Percentiles rank a stretch among this genome's conserved stretches.
phyloP scores from a whole-genome alignment of 2,797 vertebrate species.

The Brachymystax lenok region DNA sequence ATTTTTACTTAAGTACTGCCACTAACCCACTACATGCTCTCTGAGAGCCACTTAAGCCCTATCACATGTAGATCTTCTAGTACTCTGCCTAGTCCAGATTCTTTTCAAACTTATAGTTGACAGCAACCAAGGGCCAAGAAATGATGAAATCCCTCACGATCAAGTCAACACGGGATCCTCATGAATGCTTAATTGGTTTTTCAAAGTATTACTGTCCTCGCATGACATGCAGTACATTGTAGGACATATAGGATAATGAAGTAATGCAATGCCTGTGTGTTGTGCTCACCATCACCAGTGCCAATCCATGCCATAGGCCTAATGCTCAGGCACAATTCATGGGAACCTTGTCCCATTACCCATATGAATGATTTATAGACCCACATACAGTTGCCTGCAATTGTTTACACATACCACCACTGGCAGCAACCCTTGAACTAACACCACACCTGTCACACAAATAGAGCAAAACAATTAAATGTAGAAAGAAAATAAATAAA shows the following conservation, averaged over 20 bases:
- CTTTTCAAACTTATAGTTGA: slow-evolving; percentile 34
- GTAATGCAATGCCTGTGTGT: neutral
- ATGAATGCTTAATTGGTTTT: neutral
- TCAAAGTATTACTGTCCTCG: neutral
- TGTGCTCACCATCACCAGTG: neutral
- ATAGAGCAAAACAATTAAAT: neutral
- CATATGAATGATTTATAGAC: slow-evolving; percentile 62
- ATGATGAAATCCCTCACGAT: slow-evolving; percentile 10
- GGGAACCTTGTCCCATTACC: slow-evolving; percentile 27
- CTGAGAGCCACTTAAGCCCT: slow-evolving; percentile 50
- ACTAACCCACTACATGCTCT: slow-evolving; percentile 37
- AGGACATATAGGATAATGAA: neutral
- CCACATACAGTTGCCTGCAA: slow-evolving; percentile 32
- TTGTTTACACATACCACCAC: slow-evolving; percentile 28
- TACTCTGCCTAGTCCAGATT: slow-evolving; percentile 25
- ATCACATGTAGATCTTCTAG: slow-evolving; percentile 33
- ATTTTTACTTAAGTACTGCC: too few species aligned
- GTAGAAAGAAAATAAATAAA: too few species aligned
- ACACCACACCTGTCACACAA: slow-evolving; percentile 1
- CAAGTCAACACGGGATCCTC: slow-evolving; percentile 17
- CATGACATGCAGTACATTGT: neutral
- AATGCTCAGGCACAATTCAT: slow-evolving; percentile 7
- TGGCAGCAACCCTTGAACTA: slow-evolving; percentile 2
- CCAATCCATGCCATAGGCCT: neutral
- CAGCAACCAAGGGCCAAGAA: slow-evolving; percentile 7